Base-by-base conservation (phyloP, 2,113 vertebrate genomes). In the Ascaphus truei region DNA sequence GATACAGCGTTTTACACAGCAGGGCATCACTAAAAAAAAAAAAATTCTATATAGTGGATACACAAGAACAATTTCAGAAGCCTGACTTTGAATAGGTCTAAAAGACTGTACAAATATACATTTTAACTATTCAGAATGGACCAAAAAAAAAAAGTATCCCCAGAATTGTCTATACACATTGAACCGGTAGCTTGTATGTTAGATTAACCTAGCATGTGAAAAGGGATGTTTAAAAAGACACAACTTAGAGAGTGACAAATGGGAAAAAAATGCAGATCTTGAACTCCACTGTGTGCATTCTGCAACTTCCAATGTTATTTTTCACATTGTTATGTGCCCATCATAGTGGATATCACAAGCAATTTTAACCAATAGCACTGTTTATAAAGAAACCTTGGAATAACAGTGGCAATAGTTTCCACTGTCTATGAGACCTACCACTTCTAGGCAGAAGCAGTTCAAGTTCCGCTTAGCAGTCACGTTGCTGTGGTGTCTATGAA, bases 81-180 rank as follows among this genome's bases (percentile, higher is more conserved):
- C 93, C 81, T 94, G 88, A 91, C 91, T 89, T 69, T 92, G 92
- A 86, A 93, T 89, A 91, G 86, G 88, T 94, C 95, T 95, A 96
- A 96, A 98, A 98, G 93, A 93, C 96, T 99, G 96, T 99, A 98
- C 95, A 98, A 96, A 98, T 99, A 92, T 98, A 99, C 96, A 99
- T 88, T 87, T 84, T 86, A 87, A 83, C 89, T 90, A 89, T 92
- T 91, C 90, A 91, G 92, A 91, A 91, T 88, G 89, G 89, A 90
- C 92, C 93, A 89, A 81, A 80, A 82, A 69, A 83, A 85, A 76
- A 68, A 73, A 73, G 81, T 85, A 86, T 65, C 78, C 85, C 89
- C 87, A 51, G 76, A 88, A 83, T 86, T 86, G 86, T 81, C 82
- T 89, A 73, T 91, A 89, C 89, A 89, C 75, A 80, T 77, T 55